A percentile compares a stretch with the other conserved stretches of the same genome.
Conservation (phyloP, 2,797 vertebrate species). For the Botia kubotai region DNA sequence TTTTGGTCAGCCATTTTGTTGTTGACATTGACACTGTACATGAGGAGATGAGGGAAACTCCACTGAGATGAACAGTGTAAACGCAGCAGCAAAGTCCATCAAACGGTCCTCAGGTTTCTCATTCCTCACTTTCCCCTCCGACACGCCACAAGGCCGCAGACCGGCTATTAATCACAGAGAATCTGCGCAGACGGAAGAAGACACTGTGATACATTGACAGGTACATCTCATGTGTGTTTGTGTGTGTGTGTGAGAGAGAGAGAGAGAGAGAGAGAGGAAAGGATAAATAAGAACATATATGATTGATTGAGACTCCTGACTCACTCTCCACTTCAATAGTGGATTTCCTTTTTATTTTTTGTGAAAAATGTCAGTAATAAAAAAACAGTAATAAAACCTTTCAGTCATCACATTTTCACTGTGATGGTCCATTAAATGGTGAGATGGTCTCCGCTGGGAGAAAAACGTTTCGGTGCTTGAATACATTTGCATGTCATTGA, state of each 20-base stretch:
- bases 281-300: constrained; percentile 1
- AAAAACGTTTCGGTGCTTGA: constrained; percentile 54
- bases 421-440: constrained; percentile 52
- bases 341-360: neutral
- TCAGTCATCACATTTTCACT: constrained; percentile 49
- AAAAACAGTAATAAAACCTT: constrained; percentile 54
- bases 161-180: constrained; percentile 40
- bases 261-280: neutral
- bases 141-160: constrained; percentile 33
- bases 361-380: constrained; percentile 31
- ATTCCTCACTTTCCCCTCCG: constrained; percentile 29
- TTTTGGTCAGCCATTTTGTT: neutral
- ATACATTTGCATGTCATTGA: constrained; percentile 66
- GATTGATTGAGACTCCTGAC: constrained; percentile 15
- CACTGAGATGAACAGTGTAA: neutral
- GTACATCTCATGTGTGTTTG: neutral
- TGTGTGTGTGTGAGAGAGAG: neutral
- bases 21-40: neutral
- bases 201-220: constrained; percentile 13
- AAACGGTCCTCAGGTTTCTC: constrained; percentile 28
- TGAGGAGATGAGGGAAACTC: neutral
- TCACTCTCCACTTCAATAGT: constrained; percentile 16
- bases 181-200: constrained; percentile 10
- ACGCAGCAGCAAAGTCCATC: constrained; percentile 34
- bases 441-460: constrained; percentile 35